Base-by-base conservation (phyloP, 2,888 invertebrate genomes). In the Pandemis corylana region DNA sequence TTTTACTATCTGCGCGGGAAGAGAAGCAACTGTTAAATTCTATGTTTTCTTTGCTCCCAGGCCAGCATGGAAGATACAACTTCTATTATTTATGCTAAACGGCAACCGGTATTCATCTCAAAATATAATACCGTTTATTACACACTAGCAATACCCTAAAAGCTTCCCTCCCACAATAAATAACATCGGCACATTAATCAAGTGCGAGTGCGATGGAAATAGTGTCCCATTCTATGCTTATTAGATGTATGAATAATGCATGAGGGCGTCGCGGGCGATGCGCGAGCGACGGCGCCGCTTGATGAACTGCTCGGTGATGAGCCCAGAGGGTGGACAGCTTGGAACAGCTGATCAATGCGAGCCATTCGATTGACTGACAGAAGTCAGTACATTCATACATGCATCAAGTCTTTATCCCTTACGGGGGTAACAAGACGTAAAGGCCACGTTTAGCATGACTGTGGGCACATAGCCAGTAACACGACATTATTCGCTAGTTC, bases 211-310 rank as follows among this genome's bases (percentile, higher is more conserved):
- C 73, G 73, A 74, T 69, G 70, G 51, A 66, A 56, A 69, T 74
- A 74, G 69, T 74, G 74, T 65, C 74, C 74, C 69, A 74, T 74
- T 74, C 74, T 65, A 74, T 74, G 74, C 74, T 74, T 74, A 74
- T 74, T 74, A 74, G 69, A 66, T 63, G 63, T 51, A 74, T 74
- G 74, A 74, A 74, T 74, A 65, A 74, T 74, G 74, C 65, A 74
- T 74, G 59, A 42, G 69, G 61, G 53, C 41, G 62, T 41, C n/a
- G 53, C 12, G 15, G 15, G 41, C 7, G 51, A 64, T 5, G 63
- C 42, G 68, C 62, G 68, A 63, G 72, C 68, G 73, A 73, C 56
- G 53, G 20, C 49, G 51, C 56, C 65, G 20, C 69, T 69, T 69
- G 59, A 73, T 73, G 68, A 73, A 0, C 73, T 61, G 59, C 12